These are phyloP conservation scores for Subacronicta megacephala DNA, from an alignment of 2,888 invertebrate species.

Conservation along the genomic window DNA sequence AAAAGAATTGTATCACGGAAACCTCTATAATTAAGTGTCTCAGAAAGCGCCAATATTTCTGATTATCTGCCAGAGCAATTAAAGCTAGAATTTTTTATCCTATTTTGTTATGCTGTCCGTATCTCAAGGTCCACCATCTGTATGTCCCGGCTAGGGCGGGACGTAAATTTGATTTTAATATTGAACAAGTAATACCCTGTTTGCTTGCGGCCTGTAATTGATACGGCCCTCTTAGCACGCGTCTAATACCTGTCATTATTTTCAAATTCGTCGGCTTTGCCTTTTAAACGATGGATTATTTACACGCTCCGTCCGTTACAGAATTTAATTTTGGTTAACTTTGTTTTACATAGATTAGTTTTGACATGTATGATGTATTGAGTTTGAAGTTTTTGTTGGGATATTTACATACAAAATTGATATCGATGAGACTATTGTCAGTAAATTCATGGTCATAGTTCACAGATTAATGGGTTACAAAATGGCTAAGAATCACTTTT, in stretches of 20 bases:
- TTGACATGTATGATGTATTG: conserved; percentile 41
- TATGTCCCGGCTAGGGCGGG: conserved; percentile 69
- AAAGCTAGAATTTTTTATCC: conserved; percentile 7
- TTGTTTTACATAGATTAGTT: conserved; percentile 56
- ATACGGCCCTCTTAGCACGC: conserved; percentile 84
- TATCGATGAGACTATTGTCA: too few relatives aligned
- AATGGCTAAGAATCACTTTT: too few relatives aligned
- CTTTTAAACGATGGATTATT: conserved; percentile 83
- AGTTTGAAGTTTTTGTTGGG: conserved; percentile 9
- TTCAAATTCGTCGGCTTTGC: conserved; percentile 84
- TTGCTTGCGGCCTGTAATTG: conserved; percentile 84
- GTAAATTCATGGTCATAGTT: too few relatives aligned
- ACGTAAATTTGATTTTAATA: conserved; percentile 89
- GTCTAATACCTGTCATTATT: conserved; percentile 88
- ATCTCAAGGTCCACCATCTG: conserved; percentile 58
- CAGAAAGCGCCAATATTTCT: too few relatives aligned
- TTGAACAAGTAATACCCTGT: conserved; percentile 84
- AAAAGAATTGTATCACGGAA: too few relatives aligned
- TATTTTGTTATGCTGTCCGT: conserved; percentile 60
- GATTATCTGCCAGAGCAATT: background rate
- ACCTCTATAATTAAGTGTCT: too few relatives aligned
- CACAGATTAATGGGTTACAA: too few relatives aligned
- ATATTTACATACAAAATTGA: too few relatives aligned
- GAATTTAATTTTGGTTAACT: conserved; percentile 66
- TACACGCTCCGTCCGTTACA: conserved; percentile 63